Evolutionary conservation across 2,797 vertebrate genomes (phyloP), one percentile per base, ranked within the genome.

Genomic region (Myotis vivesi): DNA sequence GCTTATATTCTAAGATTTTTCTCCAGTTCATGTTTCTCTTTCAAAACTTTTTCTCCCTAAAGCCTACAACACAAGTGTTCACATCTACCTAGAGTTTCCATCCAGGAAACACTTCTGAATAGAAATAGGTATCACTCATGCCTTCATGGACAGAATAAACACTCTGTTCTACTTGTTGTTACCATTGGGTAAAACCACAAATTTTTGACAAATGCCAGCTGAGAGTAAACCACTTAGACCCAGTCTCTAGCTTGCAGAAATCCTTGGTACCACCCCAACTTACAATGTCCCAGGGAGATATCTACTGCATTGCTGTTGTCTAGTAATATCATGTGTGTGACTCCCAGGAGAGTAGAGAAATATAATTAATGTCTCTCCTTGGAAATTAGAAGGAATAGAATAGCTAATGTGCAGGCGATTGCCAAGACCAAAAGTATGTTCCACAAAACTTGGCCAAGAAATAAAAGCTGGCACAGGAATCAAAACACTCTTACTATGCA

Each of bases 401-500:
- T 25, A 88, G 53, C 38, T 90, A 73, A 88, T 44, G 81, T 12
- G 9, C 1, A 82, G 33, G 64, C 86, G 69, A 77, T 51, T 92
- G 93, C 90, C 92, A 94, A 95, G 62, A 92, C 80, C 75, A 80
- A 96, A 96, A 88, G 36, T 57, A 91, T 73, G 88, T 71, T 89
- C 36, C 69, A 36, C 19, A 90, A 94, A 93, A 92, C 49, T 83
- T 94, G 96, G 82, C 75, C 2, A 83, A 91, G 59, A 66, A 87
- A 85, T 71, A 15, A 11, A 90, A 87, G 11, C 33, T 69, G 80
- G 84, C n/a, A 72, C 92, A 91, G 49, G 51, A 95, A 96, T 46
- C 71, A 92, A 95, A 96, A 95, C 88, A 96, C 85, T 93, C 89
- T 96, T 94, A 92, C 53, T 82, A 83, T 44, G 68, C 75, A 97